These are phyloP conservation scores for Agonum fuliginosum DNA, from an alignment of 2,888 invertebrate species.

Conservation along the genomic window DNA sequence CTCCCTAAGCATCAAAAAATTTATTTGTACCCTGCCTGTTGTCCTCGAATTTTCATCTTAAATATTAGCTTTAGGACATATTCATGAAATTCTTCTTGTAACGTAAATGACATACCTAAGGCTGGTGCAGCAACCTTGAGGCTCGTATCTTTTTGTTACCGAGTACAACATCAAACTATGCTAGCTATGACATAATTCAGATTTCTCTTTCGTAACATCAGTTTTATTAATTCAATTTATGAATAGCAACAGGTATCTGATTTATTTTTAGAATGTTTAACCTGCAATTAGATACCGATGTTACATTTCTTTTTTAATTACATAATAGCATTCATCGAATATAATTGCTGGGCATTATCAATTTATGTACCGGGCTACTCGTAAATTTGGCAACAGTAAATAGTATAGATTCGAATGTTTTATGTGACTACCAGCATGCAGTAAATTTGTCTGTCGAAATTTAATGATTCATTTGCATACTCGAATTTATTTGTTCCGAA, in stretches of 20 bases:
- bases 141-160: too few species aligned
- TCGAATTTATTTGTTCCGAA: background rate
- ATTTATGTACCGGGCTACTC: slow-evolving; percentile 16
- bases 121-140: too few species aligned
- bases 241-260: background rate
- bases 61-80: too few species aligned
- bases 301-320: slow-evolving; percentile 33
- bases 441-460: background rate
- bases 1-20: too few species aligned
- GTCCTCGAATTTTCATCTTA: too few species aligned
- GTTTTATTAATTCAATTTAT: background rate
- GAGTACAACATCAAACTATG: too few species aligned
- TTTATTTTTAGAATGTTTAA: slow-evolving; percentile 34
- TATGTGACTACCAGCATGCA: background rate
- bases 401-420: too few species aligned
- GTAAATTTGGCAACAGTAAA: slow-evolving; percentile 11
- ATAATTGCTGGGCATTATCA: slow-evolving; percentile 6
- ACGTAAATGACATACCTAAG: too few species aligned
- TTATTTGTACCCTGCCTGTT: too few species aligned
- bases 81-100: too few species aligned
- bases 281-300: slow-evolving; percentile 38
- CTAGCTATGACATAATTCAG: slow-evolving; percentile 6
- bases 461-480: background rate
- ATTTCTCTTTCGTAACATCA: slow-evolving; percentile 18
- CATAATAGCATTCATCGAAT: background rate